Conservation (phyloP, 2,888 invertebrate genomes). For the Clunio marinus region DNA sequence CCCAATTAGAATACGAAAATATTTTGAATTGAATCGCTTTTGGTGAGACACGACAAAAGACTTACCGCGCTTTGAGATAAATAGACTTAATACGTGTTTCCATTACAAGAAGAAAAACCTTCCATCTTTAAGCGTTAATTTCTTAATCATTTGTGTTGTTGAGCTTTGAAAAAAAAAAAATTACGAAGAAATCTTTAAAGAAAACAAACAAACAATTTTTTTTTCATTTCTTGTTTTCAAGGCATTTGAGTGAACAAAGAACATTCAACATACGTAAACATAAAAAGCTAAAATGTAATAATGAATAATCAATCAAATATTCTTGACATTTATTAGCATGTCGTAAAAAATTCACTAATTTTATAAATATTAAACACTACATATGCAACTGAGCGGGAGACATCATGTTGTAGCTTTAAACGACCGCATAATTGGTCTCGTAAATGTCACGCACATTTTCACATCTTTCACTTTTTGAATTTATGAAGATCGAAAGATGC, state of each 20-base stretch:
- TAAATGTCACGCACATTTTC: constrained; percentile 18
- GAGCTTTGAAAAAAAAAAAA: background rate
- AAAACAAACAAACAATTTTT: constrained; percentile 18
- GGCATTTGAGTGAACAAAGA: background rate
- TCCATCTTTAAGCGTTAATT: background rate
- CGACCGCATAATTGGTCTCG: constrained; percentile 20
- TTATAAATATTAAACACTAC: background rate
- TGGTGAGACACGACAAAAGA: background rate
- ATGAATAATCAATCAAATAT: constrained; percentile 29
- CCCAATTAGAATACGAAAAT: constrained; percentile 29
- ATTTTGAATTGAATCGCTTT: constrained; percentile 27
- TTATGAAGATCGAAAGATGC: background rate
- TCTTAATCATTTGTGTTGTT: constrained; percentile 10
- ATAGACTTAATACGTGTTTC: constrained; percentile 16
- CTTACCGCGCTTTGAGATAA: background rate
- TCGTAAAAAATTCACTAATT: constrained; percentile 17
- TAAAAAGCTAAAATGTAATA: background rate
- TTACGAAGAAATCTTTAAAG: background rate
- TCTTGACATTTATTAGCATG: constrained; percentile 26
- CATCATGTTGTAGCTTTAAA: background rate
- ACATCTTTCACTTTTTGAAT: background rate
- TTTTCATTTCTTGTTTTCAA: background rate
- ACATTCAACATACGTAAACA: background rate
- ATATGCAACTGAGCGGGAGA: background rate
- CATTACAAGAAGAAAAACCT: too few species aligned